Base-by-base conservation (phyloP, 1,140 invertebrate species). In the Globodera rostochiensis region DNA sequence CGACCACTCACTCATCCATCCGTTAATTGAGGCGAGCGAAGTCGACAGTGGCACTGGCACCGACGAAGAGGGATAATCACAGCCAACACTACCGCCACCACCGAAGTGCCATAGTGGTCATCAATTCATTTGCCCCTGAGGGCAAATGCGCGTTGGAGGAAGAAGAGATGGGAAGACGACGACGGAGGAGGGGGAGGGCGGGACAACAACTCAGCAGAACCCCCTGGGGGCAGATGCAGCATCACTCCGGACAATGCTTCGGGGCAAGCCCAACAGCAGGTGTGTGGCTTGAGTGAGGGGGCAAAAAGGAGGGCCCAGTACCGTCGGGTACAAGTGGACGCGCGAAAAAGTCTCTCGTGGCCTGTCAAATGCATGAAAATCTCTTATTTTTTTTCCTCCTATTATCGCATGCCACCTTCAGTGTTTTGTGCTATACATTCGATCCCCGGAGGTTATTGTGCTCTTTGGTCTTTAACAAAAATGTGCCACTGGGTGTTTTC, bases 61-160 rank as follows among this genome's bases (percentile, higher is more conserved):
- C 50, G 15, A 60, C 57, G 11, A 13, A 60, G 5, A 60, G 5
- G 5, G 13, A 6, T 15, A 47, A 36, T 71, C n/a, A 45, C 11
- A 19, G 19, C n/a, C 21, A 6, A 19, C 69, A 11, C n/a, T 21
- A 45, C 5, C 69, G 25, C 15, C 69, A 36, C 9, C 69, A 45
- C 69, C 69, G 15, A 71, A 71, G 25, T 47, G 69, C 69, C 69
- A 47, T 19, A 60, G 5, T 60, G 57, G 57, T 60, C 57, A 60
- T 19, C 57, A 60, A 7, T 15, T 19, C 7, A 60, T 60, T 60
- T 60, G 57, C 57, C 57, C 57, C 19, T 60, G 57, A 60, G 57
- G 57, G 57, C 57, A 60, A 60, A 60, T 60, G 57, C 57, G 57
- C 69, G 25, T 71, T 71, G 69, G 69, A 25, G 69, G 8, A 47